Conservation (phyloP, 2,797 vertebrate species). For the Ambastaia sidthimunki region DNA sequence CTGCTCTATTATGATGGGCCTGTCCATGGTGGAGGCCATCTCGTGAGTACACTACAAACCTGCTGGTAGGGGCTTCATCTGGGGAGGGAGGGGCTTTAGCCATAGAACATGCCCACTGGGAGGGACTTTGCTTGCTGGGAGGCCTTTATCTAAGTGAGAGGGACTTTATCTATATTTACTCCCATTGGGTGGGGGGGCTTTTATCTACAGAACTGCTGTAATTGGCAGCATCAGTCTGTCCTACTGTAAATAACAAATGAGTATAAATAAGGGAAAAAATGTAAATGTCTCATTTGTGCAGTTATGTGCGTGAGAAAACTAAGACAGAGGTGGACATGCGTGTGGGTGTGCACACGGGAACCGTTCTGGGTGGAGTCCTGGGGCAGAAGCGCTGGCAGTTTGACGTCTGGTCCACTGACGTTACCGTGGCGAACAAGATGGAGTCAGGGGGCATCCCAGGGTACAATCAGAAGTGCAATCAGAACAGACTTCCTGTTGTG, state of each 20-base stretch:
- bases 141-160: too few relatives aligned
- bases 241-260: too few relatives aligned
- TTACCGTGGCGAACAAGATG: slow-evolving; percentile 97
- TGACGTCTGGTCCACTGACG: slow-evolving; percentile 96
- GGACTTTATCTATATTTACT: too few relatives aligned
- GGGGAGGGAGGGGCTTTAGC: not conserved
- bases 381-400: slow-evolving; percentile 98
- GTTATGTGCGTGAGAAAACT: slow-evolving; percentile 93
- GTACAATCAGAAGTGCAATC: slow-evolving; percentile 65
- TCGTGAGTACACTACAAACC: slow-evolving; percentile 79
- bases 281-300: slow-evolving; percentile 55
- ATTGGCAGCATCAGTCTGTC: too few relatives aligned
- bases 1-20: slow-evolving; percentile 94
- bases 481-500: not conserved
- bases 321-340: slow-evolving; percentile 94
- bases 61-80: not conserved
- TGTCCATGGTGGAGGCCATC: slow-evolving; percentile 95
- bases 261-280: not conserved
- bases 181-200: too few relatives aligned
- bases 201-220: too few relatives aligned
- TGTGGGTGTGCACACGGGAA: slow-evolving; percentile 91
- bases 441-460: slow-evolving; percentile 93
- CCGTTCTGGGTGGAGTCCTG: slow-evolving; percentile 91
- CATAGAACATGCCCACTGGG: too few relatives aligned
- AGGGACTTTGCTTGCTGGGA: too few relatives aligned